Evolutionary conservation across 1,140 invertebrate species (phyloP).

Genomic region (Thaumatotibia leucotreta): DNA sequence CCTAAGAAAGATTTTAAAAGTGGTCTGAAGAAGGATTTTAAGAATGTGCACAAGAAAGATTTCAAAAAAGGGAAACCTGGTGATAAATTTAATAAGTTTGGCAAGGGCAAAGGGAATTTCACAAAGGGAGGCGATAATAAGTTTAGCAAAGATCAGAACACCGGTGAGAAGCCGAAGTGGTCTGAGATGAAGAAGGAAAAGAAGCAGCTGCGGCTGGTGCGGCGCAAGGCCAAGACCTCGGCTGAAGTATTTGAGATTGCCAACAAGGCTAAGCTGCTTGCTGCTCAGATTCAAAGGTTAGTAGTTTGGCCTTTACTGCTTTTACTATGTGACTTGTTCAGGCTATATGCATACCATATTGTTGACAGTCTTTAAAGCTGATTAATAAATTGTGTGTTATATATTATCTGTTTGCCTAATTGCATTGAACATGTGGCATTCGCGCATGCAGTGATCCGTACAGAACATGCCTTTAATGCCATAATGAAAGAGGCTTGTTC

Average conservation of each 20-base stretch:
- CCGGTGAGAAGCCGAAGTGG: constrained; percentile 83
- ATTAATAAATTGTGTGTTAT: too few species aligned
- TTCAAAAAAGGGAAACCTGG: constrained; percentile 22
- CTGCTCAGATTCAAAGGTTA: constrained; percentile 85
- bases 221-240: constrained; percentile 75
- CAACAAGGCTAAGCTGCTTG: constrained; percentile 84
- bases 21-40: constrained; percentile 27
- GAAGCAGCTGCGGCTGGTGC: constrained; percentile 78
- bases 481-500: too few species aligned
- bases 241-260: constrained; percentile 82
- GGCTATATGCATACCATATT: too few species aligned
- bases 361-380: too few species aligned
- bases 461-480: too few species aligned
- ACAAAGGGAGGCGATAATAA: constrained; percentile 23
- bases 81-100: constrained; percentile 18
- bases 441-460: too few species aligned
- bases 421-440: too few species aligned
- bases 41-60: constrained; percentile 29
- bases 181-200: constrained; percentile 84
- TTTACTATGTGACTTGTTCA: too few species aligned
- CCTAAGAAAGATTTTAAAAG: constrained; percentile 36
- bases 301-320: too few species aligned
- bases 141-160: constrained; percentile 28
- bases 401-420: too few species aligned
- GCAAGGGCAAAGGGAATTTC: constrained; percentile 32